Evolutionary conservation across 1,140 invertebrate genomes (phyloP), one percentile per base, ranked within the genome.

Genomic region (Yoshiicerus persimilis): DNA sequence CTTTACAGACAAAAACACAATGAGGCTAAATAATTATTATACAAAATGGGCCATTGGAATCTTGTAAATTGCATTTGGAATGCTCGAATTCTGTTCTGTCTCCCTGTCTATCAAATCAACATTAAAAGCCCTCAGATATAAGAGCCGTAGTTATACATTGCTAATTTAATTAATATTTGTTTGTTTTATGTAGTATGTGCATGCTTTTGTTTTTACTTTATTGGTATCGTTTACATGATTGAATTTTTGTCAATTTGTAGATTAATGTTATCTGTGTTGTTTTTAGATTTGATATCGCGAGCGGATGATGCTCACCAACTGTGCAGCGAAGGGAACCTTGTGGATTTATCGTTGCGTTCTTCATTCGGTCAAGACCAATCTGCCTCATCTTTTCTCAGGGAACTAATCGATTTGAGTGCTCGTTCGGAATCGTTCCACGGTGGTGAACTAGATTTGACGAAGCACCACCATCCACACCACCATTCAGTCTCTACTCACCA

Each of bases 341-440:
- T 90, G 0, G 89, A 90, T 77, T 77, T 90, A 23, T 89, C 88
- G 9, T 30, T 90, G 4, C 80, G 89, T n/a, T 90, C 89, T 16
- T 86, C 86, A 3, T 90, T 90, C 39, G 87, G 80, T 25, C 88
- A 90, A 39, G 89, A 90, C 62, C 89, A 90, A 13, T 70, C 86
- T 10, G 86, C 89, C 1, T 90, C 89, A 3, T 88, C 89, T 13
- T 90, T 90, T 38, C 66, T 90, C 16, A 66, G 89, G 32, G 89
- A 90, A 75, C 36, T 90, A 11, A 90, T 90, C 77, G 89, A 90
- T 41, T 36, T 90, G 1, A 84, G 66, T 75, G 66, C 89, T 0
- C 83, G 89, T 11, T 88, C 86, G 36, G 89, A 90, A 20, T 84
- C 89, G 9, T 88, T 89, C 77, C 89, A 89, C 62, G 86, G 86